Evolutionary conservation across 2,888 invertebrate genomes (phyloP), one percentile per base, ranked within the genome.

Genomic region (Parasteatoda lunata): DNA sequence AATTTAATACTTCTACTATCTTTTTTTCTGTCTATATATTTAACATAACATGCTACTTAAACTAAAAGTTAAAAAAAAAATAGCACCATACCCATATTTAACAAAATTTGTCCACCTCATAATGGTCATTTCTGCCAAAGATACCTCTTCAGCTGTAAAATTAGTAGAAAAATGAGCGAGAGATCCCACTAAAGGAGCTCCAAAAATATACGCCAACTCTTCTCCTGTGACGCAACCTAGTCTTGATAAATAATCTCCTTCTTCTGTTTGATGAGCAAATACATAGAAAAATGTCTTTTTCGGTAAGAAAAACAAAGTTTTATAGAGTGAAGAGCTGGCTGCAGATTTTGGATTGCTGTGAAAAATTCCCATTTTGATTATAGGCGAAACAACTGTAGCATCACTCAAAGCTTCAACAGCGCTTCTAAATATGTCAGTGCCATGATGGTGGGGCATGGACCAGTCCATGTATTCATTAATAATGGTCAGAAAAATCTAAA

Each of bases 381-480:
- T 95, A 0, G 98, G 97, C 0, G 97, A 97, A 8, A 97, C 96
- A 65, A 96, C 96, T 92, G 97, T 96, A 1, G 97, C 97, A 91
- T 97, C 97, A 90, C 96, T 96, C 45, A 99, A 93, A 0, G 98
- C 96, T 92, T 98, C 97, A 89, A 98, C 93, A 1, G 98, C 96
- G 92, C 89, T 92, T 84, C 93, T 92, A 9, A 93, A 90, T 64
- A 93, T 91, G 9, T 92, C 91, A 73, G 91, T 91, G 13, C 92
- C 91, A 87, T 93, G 92, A 7, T 89, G 90, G 8, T 89, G 86
- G 1, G 97, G 96, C 89, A 96, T 93, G 92, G 96, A 97, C 98
- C 98, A 98, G 92, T 98, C 97, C 9, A 97, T 98, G 92, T 98
- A 98, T 91, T 98, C 97, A 92, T 98, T 97, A 90, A 97, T 96